Percentiles rank a stretch among this genome's conserved stretches.
phyloP scores from a whole-genome alignment of 2,797 vertebrate species.

The Brachymystax lenok region DNA sequence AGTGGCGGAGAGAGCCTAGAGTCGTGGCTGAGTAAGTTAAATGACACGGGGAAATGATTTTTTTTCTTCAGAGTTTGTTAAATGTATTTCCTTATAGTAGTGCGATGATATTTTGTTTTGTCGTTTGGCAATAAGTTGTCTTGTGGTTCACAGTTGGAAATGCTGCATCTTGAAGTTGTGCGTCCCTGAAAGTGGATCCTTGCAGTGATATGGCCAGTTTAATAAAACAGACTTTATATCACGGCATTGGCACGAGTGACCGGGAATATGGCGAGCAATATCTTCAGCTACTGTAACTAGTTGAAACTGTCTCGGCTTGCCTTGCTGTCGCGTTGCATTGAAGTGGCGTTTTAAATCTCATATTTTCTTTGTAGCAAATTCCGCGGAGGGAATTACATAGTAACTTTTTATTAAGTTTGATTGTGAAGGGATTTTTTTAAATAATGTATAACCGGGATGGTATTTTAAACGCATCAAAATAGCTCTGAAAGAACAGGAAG shows the following conservation, averaged over 20 bases:
- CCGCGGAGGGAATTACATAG: background rate
- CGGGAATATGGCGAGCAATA: background rate
- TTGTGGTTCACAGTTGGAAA: background rate
- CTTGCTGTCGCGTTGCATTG: background rate
- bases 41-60: background rate
- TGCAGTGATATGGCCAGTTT: background rate
- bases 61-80: background rate
- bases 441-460: background rate
- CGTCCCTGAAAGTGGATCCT: background rate
- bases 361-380: background rate
- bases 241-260: background rate
- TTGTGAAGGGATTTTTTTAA: background rate
- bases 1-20: constrained; percentile 54
- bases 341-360: background rate
- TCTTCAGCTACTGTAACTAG: too few relatives aligned
- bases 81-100: background rate
- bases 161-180: background rate
- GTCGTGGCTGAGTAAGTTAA: constrained; percentile 72
- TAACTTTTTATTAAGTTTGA: too few relatives aligned
- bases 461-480: background rate
- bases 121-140: background rate
- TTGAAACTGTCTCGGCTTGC: too few relatives aligned
- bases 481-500: background rate
- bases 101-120: background rate
- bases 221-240: background rate